Base-by-base conservation (phyloP, 1,140 invertebrate species). In the Hypsibius dujardini region DNA sequence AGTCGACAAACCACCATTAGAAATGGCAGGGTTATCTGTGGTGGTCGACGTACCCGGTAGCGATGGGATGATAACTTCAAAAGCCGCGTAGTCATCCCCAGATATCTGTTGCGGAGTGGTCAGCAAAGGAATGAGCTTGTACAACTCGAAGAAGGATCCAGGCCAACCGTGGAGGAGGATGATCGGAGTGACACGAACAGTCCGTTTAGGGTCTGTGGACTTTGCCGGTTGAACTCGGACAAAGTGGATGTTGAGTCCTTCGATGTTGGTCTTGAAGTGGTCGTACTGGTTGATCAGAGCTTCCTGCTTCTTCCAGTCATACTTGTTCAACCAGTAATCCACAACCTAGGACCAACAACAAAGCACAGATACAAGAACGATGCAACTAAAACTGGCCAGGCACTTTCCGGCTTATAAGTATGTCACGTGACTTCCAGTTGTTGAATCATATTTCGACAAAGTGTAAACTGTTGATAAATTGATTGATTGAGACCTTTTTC, bases 101-200 rank as follows among this genome's bases (percentile, higher is more conserved):
- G 7, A 7, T 7, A 40, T 56, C 59, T 40, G 77, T 69, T 80
- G 78, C 1, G 84, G 80, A 1, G 81, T 83, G 0, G 84, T 87
- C 1, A 90, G 79, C 1, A 86, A 71, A 0, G 87, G 87, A 69
- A 89, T 86, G 1, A 90, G 81, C 75, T 90, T 87, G 74, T 88
- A 87, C 77, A 92, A 93, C 78, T 94, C 90, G 7, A 87, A 81
- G 1, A 93, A 82, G 0, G 88, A 89, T 1, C 90, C 90, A 1
- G 92, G 92, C 92, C 91, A 95, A 15, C 92, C 91, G 76, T 95
- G 90, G 1, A 90, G 75, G 1, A 95, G 45, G 0, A 94, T 75
- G 42, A 92, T 60, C 0, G 88, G 88, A 1, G 87, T 73, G 0
- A 85, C 71, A 67, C 73, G 74, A 0, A 75, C 12, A 46, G 46